Base-by-base conservation (phyloP, 2,888 invertebrate species). In the Nebria brevicollis region DNA sequence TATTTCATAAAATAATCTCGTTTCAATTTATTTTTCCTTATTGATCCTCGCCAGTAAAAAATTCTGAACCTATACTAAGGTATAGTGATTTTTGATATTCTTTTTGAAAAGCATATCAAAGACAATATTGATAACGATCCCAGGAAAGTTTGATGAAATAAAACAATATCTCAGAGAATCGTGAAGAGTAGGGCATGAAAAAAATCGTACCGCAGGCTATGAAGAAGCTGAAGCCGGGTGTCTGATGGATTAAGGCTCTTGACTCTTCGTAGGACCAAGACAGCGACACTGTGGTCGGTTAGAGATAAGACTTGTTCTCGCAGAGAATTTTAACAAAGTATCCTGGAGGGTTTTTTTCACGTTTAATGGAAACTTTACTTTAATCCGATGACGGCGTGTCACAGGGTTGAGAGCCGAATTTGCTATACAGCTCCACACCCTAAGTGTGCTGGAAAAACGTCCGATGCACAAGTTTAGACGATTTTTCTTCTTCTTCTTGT, bases 201-300 rank as follows among this genome's bases (percentile, higher is more conserved):
- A 70, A 70, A 34, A 76, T 76, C 41, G 66, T 34, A 66, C 54
- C 54, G 54, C 54, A 13, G 54, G 11, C 54, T 5, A 54, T 54
- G 54, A 11, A 8, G 54, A 54, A 8, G 11, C 54, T 11, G 8
- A 54, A 13, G 7, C 54, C 54, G 54, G 11, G 11, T 54, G 64
- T 65, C 78, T 78, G 78, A 78, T 78, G 78, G 78, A 78, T 78
- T 78, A 78, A 66, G 72, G 73, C 78, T 72, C 78, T 78, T 78
- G 78, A 73, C 78, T 78, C 20, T 64, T 26, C 20, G 64, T 70
- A 25, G 70, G 54, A 77, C n/a, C 77, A 66, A 70, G n/a, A 66
- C 68, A 42, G 65, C 25, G 75, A 65, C 64, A 25, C 25, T 54
- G 76, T 34, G 72, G 41, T 34, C 34, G 20, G 6, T 25, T 25